Evolutionary conservation across 2,888 invertebrate genomes (phyloP).

Genomic region (Tetragnatha montana): DNA sequence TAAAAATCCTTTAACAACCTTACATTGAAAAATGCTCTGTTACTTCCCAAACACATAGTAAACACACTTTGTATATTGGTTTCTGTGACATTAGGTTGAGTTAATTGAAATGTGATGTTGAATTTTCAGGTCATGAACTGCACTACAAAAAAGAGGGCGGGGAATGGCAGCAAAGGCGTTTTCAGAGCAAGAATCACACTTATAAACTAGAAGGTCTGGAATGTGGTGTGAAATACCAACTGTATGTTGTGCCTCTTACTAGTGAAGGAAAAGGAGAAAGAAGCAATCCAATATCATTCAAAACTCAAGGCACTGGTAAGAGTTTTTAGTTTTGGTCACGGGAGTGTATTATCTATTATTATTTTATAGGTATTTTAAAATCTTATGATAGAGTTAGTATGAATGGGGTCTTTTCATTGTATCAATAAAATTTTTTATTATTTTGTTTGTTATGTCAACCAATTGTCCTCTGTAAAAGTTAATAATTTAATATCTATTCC

Average conservation of each 20-base stretch:
- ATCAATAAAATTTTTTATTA: no score
- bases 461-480: no score
- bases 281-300: constrained; percentile 75
- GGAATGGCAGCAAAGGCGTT: constrained; percentile 82
- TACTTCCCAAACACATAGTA: not conserved
- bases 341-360: no score
- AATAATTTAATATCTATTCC: no score
- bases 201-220: constrained; percentile 85
- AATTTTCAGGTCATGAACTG: constrained; percentile 84
- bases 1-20: not conserved
- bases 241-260: constrained; percentile 94
- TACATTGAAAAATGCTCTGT: not conserved
- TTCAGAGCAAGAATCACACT: constrained; percentile 81
- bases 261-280: constrained; percentile 77
- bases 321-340: not conserved
- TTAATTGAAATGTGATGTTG: not conserved
- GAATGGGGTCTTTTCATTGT: no score
- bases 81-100: not conserved
- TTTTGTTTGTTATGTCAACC: no score
- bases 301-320: constrained; percentile 77
- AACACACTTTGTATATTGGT: not conserved
- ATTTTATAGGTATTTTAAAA: no score
- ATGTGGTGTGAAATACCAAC: constrained; percentile 95
- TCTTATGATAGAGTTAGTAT: no score
- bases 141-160: constrained; percentile 80